Conservation (phyloP, 2,888 invertebrate species). For the Nemurella pictetii region DNA sequence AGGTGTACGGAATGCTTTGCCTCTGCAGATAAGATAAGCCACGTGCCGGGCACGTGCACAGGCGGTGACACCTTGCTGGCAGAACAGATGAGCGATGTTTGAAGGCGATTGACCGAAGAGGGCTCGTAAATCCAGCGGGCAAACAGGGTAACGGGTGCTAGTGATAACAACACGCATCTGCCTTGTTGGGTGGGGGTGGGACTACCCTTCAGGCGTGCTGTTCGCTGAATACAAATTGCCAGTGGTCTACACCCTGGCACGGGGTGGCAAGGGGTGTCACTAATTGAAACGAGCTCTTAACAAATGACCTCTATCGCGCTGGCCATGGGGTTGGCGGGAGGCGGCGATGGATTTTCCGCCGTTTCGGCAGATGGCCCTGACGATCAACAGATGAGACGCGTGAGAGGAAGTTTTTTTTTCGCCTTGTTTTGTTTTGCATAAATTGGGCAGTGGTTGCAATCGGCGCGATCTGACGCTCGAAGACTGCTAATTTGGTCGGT, state of each 20-base stretch:
- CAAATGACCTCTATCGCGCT: slow-evolving; percentile 33
- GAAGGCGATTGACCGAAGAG: neutral
- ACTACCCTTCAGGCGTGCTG: neutral
- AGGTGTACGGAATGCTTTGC: neutral
- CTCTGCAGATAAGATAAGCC: neutral
- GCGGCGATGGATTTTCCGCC: neutral
- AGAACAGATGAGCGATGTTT: neutral
- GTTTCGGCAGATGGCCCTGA: neutral
- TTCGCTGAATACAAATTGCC: slow-evolving; percentile 13
- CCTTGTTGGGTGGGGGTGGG: too few relatives aligned
- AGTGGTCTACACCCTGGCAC: too few relatives aligned
- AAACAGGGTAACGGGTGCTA: neutral
- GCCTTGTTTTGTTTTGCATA: neutral
- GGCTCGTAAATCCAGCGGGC: neutral
- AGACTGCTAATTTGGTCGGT: neutral
- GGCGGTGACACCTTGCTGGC: neutral
- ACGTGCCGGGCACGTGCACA: neutral
- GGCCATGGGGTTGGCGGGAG: too few relatives aligned
- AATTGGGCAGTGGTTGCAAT: neutral
- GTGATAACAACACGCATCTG: neutral
- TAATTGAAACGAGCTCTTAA: slow-evolving; percentile 40
- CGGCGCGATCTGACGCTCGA: neutral
- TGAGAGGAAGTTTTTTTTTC: neutral
- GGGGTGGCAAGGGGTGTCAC: slow-evolving; percentile 27
- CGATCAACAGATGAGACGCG: neutral